Evolutionary conservation across 2,888 invertebrate genomes (phyloP), one percentile per base, ranked within the genome.

Genomic region (Archips crataeganus): DNA sequence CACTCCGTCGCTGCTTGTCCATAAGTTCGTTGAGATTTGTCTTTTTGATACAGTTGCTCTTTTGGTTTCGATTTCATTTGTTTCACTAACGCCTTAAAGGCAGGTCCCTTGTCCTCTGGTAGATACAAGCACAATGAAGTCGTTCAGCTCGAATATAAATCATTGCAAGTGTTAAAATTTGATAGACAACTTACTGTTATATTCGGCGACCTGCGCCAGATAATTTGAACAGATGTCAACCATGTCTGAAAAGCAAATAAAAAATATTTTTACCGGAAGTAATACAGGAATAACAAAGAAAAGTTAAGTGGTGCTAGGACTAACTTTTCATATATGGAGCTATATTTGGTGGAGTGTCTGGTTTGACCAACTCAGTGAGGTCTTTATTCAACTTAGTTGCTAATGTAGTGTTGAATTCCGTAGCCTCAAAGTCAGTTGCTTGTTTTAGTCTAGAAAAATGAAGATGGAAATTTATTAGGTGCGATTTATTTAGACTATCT

Each of bases 71-170:
- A 77, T 13, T 82, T 85, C 89, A 93, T 85, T 36, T 83, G 74
- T 68, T 85, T 81, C 0, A 89, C 51, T 32, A 93, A 77, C 10
- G 86, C 54, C 74, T 81, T 81, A 75, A 91, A 92, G 5, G 90
- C 90, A 11, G 88, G 87, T 1, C 92, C 92, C 78, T 93, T 93
- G 13, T 90, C 85, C 85, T 91, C 93, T 93, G 79, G 15, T 81
- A 63, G 34, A 64, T 61, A 47, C 10, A 57, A 32, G 34, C 6
- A 49, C 13, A 49, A 49, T 49, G 49, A 49, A n/a, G 49, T 49
- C n/a, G 49, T 49, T 49, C 49, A 49, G 13, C 49, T 5, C n/a
- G 6, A 49, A 49, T 13, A 49, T 49, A n/a, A 51, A 13, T 23
- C 45, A 45, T 11, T 3, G n/a, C 13, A n/a, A 49, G n/a, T 49